Percentiles rank a stretch among this genome's conserved stretches.
Evolutionary conservation across 2,888 invertebrate species (phyloP).

Genomic region (Sinohyriopsis cumingii): DNA sequence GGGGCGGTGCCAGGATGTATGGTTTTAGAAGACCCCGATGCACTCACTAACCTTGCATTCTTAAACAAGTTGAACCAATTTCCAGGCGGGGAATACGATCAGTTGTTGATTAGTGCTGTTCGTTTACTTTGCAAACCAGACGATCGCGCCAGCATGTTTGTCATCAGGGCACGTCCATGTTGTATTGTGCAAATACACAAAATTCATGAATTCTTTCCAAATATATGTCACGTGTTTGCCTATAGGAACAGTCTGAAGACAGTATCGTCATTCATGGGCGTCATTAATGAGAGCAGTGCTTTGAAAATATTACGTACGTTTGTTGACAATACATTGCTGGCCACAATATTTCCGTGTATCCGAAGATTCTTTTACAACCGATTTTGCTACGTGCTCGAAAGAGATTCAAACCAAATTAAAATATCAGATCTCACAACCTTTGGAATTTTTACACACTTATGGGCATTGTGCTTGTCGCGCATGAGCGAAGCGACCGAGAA

Average conservation of each 20-base stretch:
- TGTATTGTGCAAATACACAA: constrained; percentile 56
- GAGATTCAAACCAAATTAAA: constrained; percentile 36
- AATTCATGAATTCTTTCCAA: constrained; percentile 52
- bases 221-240: constrained; percentile 56
- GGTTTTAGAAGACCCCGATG: constrained; percentile 60
- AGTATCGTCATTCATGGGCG: constrained; percentile 53
- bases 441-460: constrained; percentile 55
- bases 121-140: constrained; percentile 62
- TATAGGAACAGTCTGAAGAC: constrained; percentile 63
- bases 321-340: constrained; percentile 53
- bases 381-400: constrained; percentile 50
- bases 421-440: constrained; percentile 46
- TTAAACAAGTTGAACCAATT: constrained; percentile 47
- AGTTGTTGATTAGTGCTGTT: constrained; percentile 56
- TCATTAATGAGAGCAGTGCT: constrained; percentile 51
- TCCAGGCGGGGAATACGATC: constrained; percentile 55
- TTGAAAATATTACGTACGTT: constrained; percentile 50
- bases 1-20: constrained; percentile 57
- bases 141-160: constrained; percentile 54
- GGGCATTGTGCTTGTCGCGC: constrained; percentile 56
- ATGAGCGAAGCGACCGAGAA: constrained; percentile 51
- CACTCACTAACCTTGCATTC: constrained; percentile 54
- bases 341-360: constrained; percentile 54
- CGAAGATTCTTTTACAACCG: constrained; percentile 47
- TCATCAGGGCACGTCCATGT: constrained; percentile 55